Base-by-base conservation (phyloP, 2,888 invertebrate genomes). In the Trileptium ribeirensis region DNA sequence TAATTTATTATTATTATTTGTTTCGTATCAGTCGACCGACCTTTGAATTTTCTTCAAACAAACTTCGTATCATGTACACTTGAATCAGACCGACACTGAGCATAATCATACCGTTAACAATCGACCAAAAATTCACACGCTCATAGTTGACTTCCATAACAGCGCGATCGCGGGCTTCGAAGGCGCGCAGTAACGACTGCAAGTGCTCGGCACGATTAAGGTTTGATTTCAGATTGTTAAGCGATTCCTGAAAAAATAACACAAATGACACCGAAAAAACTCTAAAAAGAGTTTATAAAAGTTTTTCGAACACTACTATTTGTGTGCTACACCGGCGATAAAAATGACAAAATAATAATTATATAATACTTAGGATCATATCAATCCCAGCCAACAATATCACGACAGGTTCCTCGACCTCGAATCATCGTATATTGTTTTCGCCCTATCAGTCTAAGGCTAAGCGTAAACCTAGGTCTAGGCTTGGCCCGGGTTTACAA, bases 111-210 rank as follows among this genome's bases (percentile, higher is more conserved):
- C 95, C 92, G 87, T 94, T 94, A 37, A 94, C 88, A 74, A 92
- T 88, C 40, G 94, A 94, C 92, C 94, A 94, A 79, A 92, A 90
- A 86, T 94, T 94, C 0, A 96, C 94, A 83, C 93, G 92, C 83
- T 93, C 93, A 87, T 92, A 94, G 89, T 94, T 94, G 74, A 93
- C 92, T 87, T 95, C 95, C 0, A 94, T 94, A 0, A 93, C 88
- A 87, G 94, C 94, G 83, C 95, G 91, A 88, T 95, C 95, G 38
- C 94, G 89, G 0, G 94, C 93, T 89, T 95, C 95, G 85, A 91
- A 91, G 0, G 94, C 93, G 79, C 93, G 92, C 82, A 94, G 90
- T 82, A 86, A 82, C 70, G 86, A 84, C 82, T 86, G 84, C 78
- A 84, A 84, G 70, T 85, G 86, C 77, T 85, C 85, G 29, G 85